phyloP scores from a whole-genome alignment of 2,797 vertebrate genomes.

The Eulemur mongoz region DNA sequence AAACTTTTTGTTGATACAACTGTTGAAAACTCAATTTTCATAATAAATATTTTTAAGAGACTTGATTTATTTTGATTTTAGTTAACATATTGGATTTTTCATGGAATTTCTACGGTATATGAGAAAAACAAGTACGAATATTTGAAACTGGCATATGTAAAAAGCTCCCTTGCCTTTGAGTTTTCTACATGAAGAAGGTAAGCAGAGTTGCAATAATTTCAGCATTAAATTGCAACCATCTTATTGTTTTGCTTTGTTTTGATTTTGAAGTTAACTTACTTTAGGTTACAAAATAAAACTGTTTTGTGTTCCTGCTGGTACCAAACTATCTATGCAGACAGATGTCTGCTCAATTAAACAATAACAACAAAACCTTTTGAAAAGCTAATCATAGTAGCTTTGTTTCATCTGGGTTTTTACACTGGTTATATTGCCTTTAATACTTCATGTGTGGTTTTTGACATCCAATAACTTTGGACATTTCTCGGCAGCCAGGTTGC shows the following conservation, averaged over 20 bases:
- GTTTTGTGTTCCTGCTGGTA: not conserved
- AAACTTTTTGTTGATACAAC: not conserved
- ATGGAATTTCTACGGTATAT: not conserved
- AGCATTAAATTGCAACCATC: not conserved
- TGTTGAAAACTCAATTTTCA: not conserved
- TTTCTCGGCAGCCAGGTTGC: not conserved
- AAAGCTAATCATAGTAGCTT: not conserved
- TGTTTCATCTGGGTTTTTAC: not conserved
- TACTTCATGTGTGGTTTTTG: not conserved
- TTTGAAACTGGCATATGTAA: not conserved
- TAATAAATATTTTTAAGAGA: not conserved
- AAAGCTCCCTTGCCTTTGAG: not conserved
- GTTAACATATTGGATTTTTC: not conserved
- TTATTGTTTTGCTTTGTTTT: not conserved
- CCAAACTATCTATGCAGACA: not conserved
- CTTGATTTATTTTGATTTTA: not conserved
- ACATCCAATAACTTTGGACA: not conserved
- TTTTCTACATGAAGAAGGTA: not conserved
- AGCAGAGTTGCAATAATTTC: not conserved
- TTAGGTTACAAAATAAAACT: not conserved
- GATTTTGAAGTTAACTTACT: not conserved
- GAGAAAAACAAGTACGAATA: not conserved
- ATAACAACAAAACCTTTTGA: not conserved
- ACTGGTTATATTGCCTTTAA: not conserved
- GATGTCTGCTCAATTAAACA: not conserved